phyloP scores from a whole-genome alignment of 2,113 vertebrate genomes.

The Lepus americanus region DNA sequence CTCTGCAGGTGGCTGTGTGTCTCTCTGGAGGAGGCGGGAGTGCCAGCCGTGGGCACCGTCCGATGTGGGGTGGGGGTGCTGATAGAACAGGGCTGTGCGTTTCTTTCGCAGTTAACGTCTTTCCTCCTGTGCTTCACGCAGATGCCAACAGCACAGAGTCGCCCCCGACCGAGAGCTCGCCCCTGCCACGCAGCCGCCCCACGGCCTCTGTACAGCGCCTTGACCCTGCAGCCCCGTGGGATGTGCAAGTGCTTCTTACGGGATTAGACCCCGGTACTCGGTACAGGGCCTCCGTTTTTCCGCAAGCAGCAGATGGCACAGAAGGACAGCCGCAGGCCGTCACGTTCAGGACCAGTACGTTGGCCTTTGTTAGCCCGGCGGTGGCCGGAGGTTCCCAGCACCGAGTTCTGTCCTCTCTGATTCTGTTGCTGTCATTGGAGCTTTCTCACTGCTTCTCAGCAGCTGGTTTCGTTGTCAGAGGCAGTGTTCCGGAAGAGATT shows the following conservation, averaged over 20 bases:
- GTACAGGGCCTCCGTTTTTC: constrained; percentile 54
- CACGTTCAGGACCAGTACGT: constrained; percentile 68
- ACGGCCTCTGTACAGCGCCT: fast-evolving
- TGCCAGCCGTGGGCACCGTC: not conserved
- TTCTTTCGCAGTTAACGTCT: not conserved
- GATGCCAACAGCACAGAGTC: not conserved
- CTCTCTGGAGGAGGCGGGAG: not conserved
- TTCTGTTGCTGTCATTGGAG: not conserved
- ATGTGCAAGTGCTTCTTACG: not conserved
- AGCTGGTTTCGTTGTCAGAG: not conserved
- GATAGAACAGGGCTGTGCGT: not conserved
- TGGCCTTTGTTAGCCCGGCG: not conserved
- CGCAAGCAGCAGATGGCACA: not conserved
- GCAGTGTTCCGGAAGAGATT: constrained; percentile 17
- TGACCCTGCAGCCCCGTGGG: fast-evolving
- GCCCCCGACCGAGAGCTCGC: not conserved
- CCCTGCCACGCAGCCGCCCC: fast-evolving
- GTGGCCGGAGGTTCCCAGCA: not conserved
- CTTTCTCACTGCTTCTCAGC: not conserved
- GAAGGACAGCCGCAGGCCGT: not conserved
- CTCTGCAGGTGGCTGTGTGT: not conserved
- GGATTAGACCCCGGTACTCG: not conserved
- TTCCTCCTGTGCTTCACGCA: constrained; percentile 59
- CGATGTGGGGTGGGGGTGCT: not conserved
- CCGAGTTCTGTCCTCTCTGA: not conserved